A percentile compares a stretch with the other conserved stretches of the same genome.
Conservation (phyloP, 64 coral and sea anemone genomes). For the Stichodactyla mertensii region DNA sequence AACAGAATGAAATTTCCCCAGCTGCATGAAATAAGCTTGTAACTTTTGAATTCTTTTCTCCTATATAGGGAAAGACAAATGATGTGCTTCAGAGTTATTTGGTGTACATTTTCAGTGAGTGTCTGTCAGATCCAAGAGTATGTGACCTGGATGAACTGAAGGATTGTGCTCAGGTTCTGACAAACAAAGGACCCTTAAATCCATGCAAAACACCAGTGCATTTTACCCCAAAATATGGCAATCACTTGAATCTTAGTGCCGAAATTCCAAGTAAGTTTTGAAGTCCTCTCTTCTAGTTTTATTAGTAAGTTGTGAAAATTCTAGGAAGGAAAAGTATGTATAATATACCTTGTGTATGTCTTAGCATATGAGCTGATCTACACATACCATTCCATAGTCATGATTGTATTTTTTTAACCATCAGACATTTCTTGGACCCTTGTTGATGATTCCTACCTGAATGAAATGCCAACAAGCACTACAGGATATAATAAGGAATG, state of each 20-base stretch:
- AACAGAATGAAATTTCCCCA: background rate
- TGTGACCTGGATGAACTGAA: conserved; percentile 77
- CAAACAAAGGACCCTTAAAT: conserved; percentile 72
- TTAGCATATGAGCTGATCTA: too few relatives aligned
- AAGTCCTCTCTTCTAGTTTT: too few relatives aligned
- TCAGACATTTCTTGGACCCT: conserved; percentile 71
- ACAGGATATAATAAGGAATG: conserved; percentile 20
- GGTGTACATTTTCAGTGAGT: conserved; percentile 57
- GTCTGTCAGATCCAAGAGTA: conserved; percentile 30
- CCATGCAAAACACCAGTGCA: conserved; percentile 48
- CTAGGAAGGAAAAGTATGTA: too few relatives aligned
- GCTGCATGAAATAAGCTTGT: too few relatives aligned
- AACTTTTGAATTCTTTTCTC: background rate
- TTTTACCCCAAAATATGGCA: conserved; percentile 78
- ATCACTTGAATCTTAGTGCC: conserved; percentile 45
- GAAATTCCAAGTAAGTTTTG: conserved; percentile 61
- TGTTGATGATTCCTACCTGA: conserved; percentile 64
- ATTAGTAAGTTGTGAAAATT: too few relatives aligned
- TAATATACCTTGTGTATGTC: too few relatives aligned
- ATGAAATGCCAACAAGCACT: background rate
- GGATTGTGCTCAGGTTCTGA: conserved; percentile 53
- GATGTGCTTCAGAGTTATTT: conserved; percentile 65
- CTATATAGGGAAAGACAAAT: conserved; percentile 37
- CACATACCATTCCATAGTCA: background rate
- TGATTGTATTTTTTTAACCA: background rate